phyloP scores from a whole-genome alignment of 2,888 invertebrate genomes.

The Eugnorisma glareosa region DNA sequence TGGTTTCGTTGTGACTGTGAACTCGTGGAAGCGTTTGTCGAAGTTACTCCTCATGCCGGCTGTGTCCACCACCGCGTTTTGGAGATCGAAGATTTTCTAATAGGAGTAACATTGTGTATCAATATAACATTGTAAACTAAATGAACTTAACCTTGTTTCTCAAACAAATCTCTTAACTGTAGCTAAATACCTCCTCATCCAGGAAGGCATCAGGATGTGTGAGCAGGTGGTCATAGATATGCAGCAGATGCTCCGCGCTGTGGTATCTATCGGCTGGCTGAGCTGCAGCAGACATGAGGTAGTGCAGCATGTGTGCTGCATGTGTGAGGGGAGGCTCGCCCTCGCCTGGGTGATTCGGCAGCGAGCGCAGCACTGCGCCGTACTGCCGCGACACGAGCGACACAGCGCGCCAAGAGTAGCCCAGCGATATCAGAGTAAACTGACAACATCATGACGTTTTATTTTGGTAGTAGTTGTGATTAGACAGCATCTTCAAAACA shows the following conservation, averaged over 20 bases:
- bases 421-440: slow-evolving; percentile 89
- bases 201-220: slow-evolving; percentile 92
- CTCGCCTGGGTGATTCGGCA: slow-evolving; percentile 91
- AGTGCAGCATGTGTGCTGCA: slow-evolving; percentile 90
- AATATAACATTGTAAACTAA: neutral
- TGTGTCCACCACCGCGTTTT: slow-evolving; percentile 82
- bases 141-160: neutral
- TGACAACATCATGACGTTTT: slow-evolving; percentile 57
- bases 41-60: slow-evolving; percentile 81
- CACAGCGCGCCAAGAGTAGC: slow-evolving; percentile 92
- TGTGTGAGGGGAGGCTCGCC: slow-evolving; percentile 91
- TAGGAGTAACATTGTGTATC: slow-evolving; percentile 32
- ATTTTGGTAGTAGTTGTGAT: neutral
- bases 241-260: slow-evolving; percentile 92
- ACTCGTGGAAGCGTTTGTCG: slow-evolving; percentile 78
- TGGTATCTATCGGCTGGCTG: slow-evolving; percentile 82
- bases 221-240: slow-evolving; percentile 85
- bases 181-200: slow-evolving; percentile 92
- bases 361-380: slow-evolving; percentile 88
- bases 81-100: slow-evolving; percentile 87
- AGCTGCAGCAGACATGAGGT: slow-evolving; percentile 83
- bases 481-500: neutral
- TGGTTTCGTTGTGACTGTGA: slow-evolving; percentile 79
- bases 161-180: neutral
- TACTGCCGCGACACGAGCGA: slow-evolving; percentile 90